These are phyloP conservation scores for Drosophila sordidula DNA, from an alignment of 2,888 invertebrate species.

Conservation along the genomic window DNA sequence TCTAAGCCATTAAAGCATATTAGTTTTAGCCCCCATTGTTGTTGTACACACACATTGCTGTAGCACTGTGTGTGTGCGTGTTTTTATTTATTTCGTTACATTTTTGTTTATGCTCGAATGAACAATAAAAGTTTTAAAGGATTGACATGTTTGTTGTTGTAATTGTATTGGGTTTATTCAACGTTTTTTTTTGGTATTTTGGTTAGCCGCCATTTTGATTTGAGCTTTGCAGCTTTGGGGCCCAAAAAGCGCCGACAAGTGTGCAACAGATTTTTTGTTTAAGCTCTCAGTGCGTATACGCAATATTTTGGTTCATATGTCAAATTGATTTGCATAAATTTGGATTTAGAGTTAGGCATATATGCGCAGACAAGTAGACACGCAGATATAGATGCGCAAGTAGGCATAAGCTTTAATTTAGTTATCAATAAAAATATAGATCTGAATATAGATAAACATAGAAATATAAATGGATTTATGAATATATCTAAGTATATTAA, in stretches of 20 bases:
- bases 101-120: slow-evolving; percentile 69
- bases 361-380: too few relatives aligned
- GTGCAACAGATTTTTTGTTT: slow-evolving; percentile 65
- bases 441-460: too few relatives aligned
- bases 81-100: slow-evolving; percentile 69
- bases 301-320: slow-evolving; percentile 17
- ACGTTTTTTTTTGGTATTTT: slow-evolving; percentile 9
- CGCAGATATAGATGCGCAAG: too few relatives aligned
- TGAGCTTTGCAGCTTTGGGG: slow-evolving; percentile 4
- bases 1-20: slow-evolving; percentile 80
- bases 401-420: too few relatives aligned
- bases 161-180: slow-evolving; percentile 6
- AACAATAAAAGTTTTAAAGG: slow-evolving; percentile 77
- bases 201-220: slow-evolving; percentile 64
- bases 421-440: too few relatives aligned
- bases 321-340: too few relatives aligned
- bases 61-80: slow-evolving; percentile 4
- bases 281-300: slow-evolving; percentile 37
- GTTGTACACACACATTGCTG: slow-evolving; percentile 9
- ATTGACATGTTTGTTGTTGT: slow-evolving; percentile 58
- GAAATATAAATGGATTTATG: too few relatives aligned
- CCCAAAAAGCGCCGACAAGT: slow-evolving; percentile 13
- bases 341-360: too few relatives aligned
- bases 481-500: too few relatives aligned
- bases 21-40: slow-evolving; percentile 62